A percentile compares a stretch with the other conserved stretches of the same genome.
These are phyloP conservation scores for Formica selysi DNA, from an alignment of 1,140 invertebrate genomes.

Conservation along the genomic window DNA sequence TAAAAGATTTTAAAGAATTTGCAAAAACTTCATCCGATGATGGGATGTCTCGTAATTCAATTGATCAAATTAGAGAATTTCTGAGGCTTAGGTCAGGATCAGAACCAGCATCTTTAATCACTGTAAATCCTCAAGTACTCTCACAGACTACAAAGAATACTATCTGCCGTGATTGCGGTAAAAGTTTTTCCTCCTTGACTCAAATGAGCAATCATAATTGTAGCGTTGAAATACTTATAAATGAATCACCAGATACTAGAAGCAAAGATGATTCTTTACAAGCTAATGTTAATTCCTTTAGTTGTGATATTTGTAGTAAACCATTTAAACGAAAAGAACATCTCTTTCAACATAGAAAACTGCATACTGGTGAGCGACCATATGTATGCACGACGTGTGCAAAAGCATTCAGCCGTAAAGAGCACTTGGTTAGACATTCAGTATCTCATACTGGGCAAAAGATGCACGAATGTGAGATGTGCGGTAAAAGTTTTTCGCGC, in stretches of 20 bases:
- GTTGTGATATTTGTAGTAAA: constrained; percentile 88
- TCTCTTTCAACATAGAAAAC: constrained; percentile 88
- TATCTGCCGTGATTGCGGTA: constrained; percentile 85
- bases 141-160: constrained; percentile 80
- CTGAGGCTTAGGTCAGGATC: constrained; percentile 81
- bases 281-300: constrained; percentile 81
- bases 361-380: constrained; percentile 92
- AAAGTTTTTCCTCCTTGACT: constrained; percentile 79
- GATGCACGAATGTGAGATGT: constrained; percentile 91
- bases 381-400: constrained; percentile 90
- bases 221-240: constrained; percentile 74
- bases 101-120: constrained; percentile 81
- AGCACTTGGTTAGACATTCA: constrained; percentile 91
- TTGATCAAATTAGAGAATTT: constrained; percentile 85
- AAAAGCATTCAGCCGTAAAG: constrained; percentile 91
- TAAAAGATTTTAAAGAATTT: constrained; percentile 82
- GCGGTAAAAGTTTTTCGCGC: constrained; percentile 91
- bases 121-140: constrained; percentile 83
- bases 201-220: constrained; percentile 82
- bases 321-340: constrained; percentile 89
- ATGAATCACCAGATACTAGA: constrained; percentile 75
- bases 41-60: constrained; percentile 80
- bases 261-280: constrained; percentile 77
- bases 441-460: constrained; percentile 92
- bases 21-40: constrained; percentile 80